These are phyloP conservation scores for Tachypleus tridentatus DNA, from an alignment of 1,140 invertebrate species.

Conservation along the genomic window DNA sequence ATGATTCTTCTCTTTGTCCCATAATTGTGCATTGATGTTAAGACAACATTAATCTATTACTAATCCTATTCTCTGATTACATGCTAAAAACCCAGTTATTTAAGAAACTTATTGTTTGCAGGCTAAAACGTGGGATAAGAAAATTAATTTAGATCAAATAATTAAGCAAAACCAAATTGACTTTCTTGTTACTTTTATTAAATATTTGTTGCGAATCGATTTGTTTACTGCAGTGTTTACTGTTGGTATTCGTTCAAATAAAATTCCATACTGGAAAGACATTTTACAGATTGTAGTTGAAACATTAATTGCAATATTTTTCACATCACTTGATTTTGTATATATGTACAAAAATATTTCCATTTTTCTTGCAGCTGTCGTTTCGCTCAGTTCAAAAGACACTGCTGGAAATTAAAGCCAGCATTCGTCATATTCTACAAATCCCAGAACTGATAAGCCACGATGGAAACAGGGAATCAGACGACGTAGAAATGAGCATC, in stretches of 20 bases:
- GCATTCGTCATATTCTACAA: conserved; percentile 40
- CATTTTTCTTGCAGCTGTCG: conserved; percentile 39
- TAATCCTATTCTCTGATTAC: neutral
- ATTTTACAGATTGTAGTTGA: neutral
- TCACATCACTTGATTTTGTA: neutral
- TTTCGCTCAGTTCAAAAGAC: conserved; percentile 44
- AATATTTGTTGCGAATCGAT: neutral
- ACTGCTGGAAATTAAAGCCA: conserved; percentile 39
- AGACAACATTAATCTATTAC: neutral
- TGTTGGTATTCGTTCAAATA: neutral
- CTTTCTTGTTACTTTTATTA: too few relatives aligned
- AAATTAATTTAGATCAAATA: too few relatives aligned
- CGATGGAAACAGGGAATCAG: conserved; percentile 18
- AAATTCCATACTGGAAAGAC: neutral
- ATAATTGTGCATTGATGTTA: neutral
- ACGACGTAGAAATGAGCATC: conserved; percentile 41
- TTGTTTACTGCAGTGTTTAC: neutral
- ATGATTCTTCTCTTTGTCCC: neutral
- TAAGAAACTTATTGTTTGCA: too few relatives aligned
- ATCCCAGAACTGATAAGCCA: conserved; percentile 30
- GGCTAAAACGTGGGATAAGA: too few relatives aligned
- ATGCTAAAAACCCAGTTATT: neutral
- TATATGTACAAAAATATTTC: too few relatives aligned
- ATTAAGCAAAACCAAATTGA: too few relatives aligned
- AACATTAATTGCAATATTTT: neutral